These are phyloP conservation scores for Somateria mollissima DNA, from an alignment of 2,797 vertebrate species.

Conservation along the genomic window DNA sequence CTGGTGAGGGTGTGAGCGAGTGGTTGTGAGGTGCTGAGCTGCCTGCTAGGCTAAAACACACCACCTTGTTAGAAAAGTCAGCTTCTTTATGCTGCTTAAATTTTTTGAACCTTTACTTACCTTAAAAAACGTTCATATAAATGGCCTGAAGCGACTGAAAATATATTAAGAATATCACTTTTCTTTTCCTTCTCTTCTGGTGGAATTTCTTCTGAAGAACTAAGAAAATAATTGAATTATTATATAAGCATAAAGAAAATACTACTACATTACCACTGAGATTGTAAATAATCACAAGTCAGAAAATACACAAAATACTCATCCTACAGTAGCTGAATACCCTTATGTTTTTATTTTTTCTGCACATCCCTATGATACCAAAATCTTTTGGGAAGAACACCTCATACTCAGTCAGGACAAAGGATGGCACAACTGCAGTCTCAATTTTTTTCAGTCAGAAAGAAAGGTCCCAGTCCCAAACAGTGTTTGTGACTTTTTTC, in stretches of 20 bases:
- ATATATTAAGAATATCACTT: conserved; percentile 90
- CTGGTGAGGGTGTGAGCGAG: background rate
- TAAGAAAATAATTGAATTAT: conserved; percentile 45
- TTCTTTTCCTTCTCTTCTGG: conserved; percentile 80
- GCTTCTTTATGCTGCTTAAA: background rate
- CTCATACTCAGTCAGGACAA: background rate
- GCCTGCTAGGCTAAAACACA: background rate
- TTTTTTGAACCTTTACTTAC: conserved; percentile 72
- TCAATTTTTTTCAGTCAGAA: background rate
- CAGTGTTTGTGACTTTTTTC: background rate
- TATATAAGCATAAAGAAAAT: background rate
- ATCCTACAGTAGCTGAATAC: background rate
- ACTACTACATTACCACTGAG: background rate
- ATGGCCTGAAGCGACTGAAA: conserved; percentile 97
- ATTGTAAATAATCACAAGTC: background rate
- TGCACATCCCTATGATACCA: background rate
- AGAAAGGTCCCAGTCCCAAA: background rate
- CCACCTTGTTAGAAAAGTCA: background rate
- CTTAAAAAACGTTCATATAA: conserved; percentile 97
- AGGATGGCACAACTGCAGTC: background rate
- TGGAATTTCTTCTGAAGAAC: conserved; percentile 84
- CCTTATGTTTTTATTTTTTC: background rate
- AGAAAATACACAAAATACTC: background rate
- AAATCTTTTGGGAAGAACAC: background rate
- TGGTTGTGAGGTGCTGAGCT: background rate